A percentile compares a stretch with the other conserved stretches of the same genome.
These are phyloP conservation scores for Sebastes goodei DNA, from an alignment of 2,797 vertebrate genomes.

Conservation along the genomic window DNA sequence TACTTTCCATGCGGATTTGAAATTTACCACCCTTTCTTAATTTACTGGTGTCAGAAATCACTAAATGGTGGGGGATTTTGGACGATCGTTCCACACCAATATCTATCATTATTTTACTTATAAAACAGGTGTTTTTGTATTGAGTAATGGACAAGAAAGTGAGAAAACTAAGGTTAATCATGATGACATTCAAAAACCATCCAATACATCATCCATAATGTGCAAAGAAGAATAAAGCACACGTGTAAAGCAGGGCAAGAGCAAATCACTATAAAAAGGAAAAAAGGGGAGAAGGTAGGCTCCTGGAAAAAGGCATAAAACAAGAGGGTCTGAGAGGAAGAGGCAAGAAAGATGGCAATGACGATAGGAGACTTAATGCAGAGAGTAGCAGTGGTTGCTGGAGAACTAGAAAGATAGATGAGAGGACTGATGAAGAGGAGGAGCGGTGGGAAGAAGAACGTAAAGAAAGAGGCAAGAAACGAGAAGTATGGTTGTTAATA, in stretches of 20 bases:
- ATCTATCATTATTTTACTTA: constrained; percentile 26
- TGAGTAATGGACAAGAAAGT: neutral
- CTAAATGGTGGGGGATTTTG: neutral
- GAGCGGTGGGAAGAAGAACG: neutral
- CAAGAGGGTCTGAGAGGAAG: neutral
- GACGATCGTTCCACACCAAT: constrained; percentile 27
- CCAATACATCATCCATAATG: constrained; percentile 3
- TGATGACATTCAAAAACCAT: constrained; percentile 11
- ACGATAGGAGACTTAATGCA: neutral
- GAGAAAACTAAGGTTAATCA: constrained; percentile 14
- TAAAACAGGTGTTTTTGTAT: constrained; percentile 31
- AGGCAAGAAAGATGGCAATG: neutral
- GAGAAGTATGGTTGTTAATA: no score
- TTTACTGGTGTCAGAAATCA: constrained; percentile 27
- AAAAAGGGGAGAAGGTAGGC: neutral
- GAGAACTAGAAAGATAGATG: neutral
- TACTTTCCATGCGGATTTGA: constrained; percentile 40
- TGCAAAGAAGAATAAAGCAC: neutral
- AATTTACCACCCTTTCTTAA: neutral
- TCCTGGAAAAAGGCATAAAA: neutral
- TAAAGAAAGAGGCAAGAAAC: neutral
- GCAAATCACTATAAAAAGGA: neutral
- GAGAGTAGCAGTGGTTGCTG: neutral
- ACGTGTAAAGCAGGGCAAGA: neutral
- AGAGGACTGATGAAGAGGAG: neutral